Evolutionary conservation across 2,797 vertebrate species (phyloP).

Genomic region (Yasuhikotakia modesta): DNA sequence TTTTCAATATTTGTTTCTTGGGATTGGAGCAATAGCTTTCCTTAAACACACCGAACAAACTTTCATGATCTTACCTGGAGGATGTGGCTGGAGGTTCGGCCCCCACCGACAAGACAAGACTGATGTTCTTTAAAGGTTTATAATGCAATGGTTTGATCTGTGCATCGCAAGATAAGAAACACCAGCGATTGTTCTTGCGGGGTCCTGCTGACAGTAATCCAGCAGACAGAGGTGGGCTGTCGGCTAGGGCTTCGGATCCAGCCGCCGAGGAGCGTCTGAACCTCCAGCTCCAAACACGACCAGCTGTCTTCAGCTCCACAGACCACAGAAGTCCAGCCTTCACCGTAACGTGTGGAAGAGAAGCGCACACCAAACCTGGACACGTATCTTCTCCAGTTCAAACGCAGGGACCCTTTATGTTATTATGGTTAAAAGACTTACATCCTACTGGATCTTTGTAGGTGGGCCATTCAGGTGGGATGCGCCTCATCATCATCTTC

Average conservation of each 20-base stretch:
- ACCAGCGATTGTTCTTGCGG: background rate
- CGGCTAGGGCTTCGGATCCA: constrained; percentile 12
- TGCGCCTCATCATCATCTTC: constrained; percentile 43
- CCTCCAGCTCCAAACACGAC: constrained; percentile 28
- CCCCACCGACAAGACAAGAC: constrained; percentile 34
- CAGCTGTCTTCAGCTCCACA: constrained; percentile 54
- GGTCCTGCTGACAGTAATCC: constrained; percentile 42
- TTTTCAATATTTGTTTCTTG: background rate
- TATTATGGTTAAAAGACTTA: background rate
- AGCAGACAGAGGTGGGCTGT: constrained; percentile 17
- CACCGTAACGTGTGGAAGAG: constrained; percentile 55
- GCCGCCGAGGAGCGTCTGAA: constrained; percentile 14
- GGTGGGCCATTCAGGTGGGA: constrained; percentile 30
- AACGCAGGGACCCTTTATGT: background rate
- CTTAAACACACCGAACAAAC: background rate
- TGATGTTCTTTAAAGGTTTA: constrained; percentile 23
- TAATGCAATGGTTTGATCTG: constrained; percentile 19
- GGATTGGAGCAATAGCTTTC: background rate
- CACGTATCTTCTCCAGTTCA: background rate
- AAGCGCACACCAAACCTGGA: background rate
- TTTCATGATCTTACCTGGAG: constrained; percentile 46
- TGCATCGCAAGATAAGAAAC: constrained; percentile 1
- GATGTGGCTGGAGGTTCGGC: constrained; percentile 41
- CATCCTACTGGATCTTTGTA: constrained; percentile 50
- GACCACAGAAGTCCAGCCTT: constrained; percentile 53